phyloP scores from a whole-genome alignment of 2,113 vertebrate species.

The Thomomys bottae region DNA sequence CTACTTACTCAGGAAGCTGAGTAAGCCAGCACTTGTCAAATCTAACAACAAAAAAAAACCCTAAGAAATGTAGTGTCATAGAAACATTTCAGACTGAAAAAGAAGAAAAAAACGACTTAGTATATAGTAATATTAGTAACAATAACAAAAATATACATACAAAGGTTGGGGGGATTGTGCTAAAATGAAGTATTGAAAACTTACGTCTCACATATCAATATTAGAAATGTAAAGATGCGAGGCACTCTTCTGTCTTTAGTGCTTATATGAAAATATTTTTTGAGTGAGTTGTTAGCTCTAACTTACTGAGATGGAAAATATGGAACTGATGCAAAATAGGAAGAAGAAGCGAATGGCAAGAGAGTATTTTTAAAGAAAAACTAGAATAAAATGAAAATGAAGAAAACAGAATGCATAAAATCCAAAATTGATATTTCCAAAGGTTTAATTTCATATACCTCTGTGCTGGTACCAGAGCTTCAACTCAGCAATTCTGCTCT shows the following conservation, averaged over 20 bases:
- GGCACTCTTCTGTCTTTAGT: background rate
- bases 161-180: background rate
- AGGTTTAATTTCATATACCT: conserved; percentile 31
- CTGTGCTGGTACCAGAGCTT: no score
- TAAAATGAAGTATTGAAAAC: background rate
- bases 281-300: background rate
- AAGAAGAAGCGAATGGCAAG: background rate
- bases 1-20: no score
- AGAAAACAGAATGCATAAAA: background rate
- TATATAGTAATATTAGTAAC: background rate
- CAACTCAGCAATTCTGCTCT: no score
- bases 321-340: background rate
- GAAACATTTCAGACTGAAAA: background rate
- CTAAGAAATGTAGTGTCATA: background rate
- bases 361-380: background rate
- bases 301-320: background rate
- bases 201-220: background rate
- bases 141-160: background rate
- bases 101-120: background rate
- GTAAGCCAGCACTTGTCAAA: no score
- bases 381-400: no score
- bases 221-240: conserved; percentile 32
- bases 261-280: no score
- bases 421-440: background rate
- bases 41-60: no score